Evolutionary conservation across 2,797 vertebrate species (phyloP).

Genomic region (Tragopan temminckii): DNA sequence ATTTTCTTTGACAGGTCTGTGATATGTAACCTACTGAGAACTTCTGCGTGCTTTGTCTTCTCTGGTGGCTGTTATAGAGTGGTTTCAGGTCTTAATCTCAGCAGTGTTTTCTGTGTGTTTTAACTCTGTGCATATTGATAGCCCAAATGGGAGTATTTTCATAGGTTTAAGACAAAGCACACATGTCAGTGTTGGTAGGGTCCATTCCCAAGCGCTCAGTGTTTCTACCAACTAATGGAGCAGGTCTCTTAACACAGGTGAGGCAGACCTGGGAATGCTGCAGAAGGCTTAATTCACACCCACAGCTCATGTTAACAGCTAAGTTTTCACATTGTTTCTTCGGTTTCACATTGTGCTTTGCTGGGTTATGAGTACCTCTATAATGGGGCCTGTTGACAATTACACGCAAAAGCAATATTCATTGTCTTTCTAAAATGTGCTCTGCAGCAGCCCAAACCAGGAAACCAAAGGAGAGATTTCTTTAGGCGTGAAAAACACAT

Average conservation of each 20-base stretch:
- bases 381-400: background rate
- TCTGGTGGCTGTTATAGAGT: background rate
- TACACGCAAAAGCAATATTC: background rate
- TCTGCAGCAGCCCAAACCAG: background rate
- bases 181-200: background rate
- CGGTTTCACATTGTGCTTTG: conserved; percentile 1
- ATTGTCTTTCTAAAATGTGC: background rate
- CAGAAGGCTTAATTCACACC: conserved; percentile 3
- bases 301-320: background rate
- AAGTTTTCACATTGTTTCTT: background rate
- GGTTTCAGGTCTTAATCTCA: background rate
- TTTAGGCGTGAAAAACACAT: background rate
- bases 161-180: background rate
- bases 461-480: background rate
- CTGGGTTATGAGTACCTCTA: background rate
- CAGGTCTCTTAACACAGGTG: conserved; percentile 7
- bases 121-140: background rate
- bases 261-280: background rate
- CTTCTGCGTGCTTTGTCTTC: background rate
- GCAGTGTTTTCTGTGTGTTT: fast-evolving
- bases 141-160: background rate
- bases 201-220: background rate
- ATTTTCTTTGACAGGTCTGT: background rate
- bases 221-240: background rate
- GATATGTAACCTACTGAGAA: background rate